Evolutionary conservation across 2,113 vertebrate genomes (phyloP), one percentile per base, ranked within the genome.

Genomic region (Corapipo altera): DNA sequence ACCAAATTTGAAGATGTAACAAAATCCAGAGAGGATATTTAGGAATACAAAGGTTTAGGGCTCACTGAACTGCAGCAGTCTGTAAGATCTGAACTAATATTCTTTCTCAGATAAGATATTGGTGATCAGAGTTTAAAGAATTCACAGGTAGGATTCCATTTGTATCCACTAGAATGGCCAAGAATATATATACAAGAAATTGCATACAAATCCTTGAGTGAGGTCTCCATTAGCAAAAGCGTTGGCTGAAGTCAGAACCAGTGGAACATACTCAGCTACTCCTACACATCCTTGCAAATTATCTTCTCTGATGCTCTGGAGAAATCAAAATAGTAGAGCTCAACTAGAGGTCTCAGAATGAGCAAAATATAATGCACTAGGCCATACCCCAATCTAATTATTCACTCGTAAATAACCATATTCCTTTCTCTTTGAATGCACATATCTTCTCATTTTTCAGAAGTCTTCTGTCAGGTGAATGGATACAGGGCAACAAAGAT

Each of bases 271-370:
- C 21, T 85, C 62, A 75, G 70, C n/a, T 84, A 48, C n/a, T 86
- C 66, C 69, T 88, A 89, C 69, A 64, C 37, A 88, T 67, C 39
- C 64, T 93, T 70, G 23, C 17, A 96, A 93, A 88, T 88, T 77
- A 37, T 81, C 65, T 81, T 95, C 65, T 86, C 61, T 65, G 75
- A 72, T 62, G 64, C 37, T 74, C 66, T 49, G 16, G 49, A 64
- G 70, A 89, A 86, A 90, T 48, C 4, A 89, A 93, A 80, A 91
- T 20, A 43, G 4, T 66, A 61, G 52, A 75, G 59, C 41, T 65
- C 62, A 79, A 6, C 35, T 24, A 67, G 41, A 86, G 73, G 46
- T 88, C 78, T 82, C 54, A 61, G 61, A 66, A 5, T 28, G 15
- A 27, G 16, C 41, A 81, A 92, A 91, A 78, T 33, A 78, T 41